Base-by-base conservation (phyloP, 1,140 invertebrate genomes). In the Drosophila cardini region DNA sequence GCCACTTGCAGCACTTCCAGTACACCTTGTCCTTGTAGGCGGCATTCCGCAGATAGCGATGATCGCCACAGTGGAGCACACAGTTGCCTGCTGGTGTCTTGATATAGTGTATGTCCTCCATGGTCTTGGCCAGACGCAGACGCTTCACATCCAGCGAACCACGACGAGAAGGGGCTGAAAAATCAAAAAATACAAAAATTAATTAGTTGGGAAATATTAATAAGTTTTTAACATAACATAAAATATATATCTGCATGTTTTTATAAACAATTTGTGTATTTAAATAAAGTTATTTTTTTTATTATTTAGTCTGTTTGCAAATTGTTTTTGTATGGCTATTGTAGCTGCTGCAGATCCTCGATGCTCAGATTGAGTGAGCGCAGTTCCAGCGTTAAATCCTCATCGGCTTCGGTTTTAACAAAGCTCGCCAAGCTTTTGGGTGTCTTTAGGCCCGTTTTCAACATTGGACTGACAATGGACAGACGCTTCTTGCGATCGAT, bases 1-100 rank as follows among this genome's bases (percentile, higher is more conserved):
- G 91, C 91, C 91, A 92, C 56, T 89, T 91, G 73, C 90, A 76
- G 75, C 91, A 92, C 72, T 92, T 92, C 90, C 91, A 92, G 58
- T 92, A 92, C 4, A 90, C 71, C 32, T 92, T 92, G 26, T 78
- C 77, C 65, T 92, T 91, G 73, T 92, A 91, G 11, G 76, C 55
- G 5, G 91, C 90, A 10, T 92, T 92, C 9, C 89, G 83, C 11
- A 92, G 73, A 56, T 91, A 92, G 13, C 90, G 84, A 75, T 92
- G 90, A 0, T 80, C 90, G 5, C 79, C 81, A 55, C 80, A 91
- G 16, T 76, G 76, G 9, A 92, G 48, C 1, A 92, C 55, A 36
- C 80, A 76, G 42, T 90, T 92, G 0, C 91, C 91, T 0, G 90
- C 73, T 0, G 90, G 63, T 5, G 91, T 91, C 3, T 70, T 78